Conservation (phyloP, 1,140 invertebrate species). For the Caerostris extrusa region DNA sequence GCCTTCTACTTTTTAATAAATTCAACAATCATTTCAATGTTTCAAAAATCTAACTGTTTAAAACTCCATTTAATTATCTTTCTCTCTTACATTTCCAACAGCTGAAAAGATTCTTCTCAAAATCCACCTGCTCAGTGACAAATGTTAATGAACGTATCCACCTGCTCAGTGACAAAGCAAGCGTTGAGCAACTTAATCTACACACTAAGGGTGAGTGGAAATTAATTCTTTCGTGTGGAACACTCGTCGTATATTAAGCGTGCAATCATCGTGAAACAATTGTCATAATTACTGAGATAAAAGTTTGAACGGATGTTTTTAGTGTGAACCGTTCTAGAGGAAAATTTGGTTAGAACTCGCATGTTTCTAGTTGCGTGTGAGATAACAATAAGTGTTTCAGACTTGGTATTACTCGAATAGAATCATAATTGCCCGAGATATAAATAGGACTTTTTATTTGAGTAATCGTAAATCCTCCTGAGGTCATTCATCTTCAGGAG, state of each 20-base stretch:
- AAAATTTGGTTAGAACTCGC: not conserved
- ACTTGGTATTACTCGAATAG: not conserved
- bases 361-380: not conserved
- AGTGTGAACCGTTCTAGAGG: constrained; percentile 10
- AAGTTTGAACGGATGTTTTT: constrained; percentile 23
- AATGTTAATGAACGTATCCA: not conserved
- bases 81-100: not conserved
- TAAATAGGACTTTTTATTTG: not conserved
- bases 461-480: not conserved
- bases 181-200: constrained; percentile 1
- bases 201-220: not conserved
- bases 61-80: not conserved
- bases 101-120: not conserved
- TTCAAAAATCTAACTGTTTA: not conserved
- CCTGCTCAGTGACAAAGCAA: not conserved
- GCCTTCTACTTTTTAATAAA: not conserved
- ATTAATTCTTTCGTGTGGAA: constrained; percentile 52
- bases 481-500: not conserved
- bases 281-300: constrained; percentile 58
- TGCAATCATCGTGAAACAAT: constrained; percentile 43
- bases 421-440: not conserved
- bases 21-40: not conserved
- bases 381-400: not conserved
- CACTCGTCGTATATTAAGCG: constrained; percentile 53
- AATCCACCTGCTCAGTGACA: not conserved